Base-by-base conservation (phyloP, 2,888 invertebrate genomes). In the Helobdella robusta region DNA sequence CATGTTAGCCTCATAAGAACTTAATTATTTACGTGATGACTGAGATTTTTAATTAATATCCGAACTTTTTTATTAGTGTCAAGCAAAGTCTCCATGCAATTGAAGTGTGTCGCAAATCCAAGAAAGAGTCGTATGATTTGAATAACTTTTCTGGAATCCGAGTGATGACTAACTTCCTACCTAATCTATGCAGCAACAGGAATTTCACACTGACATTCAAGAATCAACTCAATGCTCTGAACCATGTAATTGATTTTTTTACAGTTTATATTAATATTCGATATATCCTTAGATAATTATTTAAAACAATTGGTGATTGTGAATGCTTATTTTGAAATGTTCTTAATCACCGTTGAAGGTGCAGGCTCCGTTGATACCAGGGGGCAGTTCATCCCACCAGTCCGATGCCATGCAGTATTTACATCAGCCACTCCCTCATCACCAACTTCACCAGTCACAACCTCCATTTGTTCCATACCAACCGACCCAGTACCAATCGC, bases 51-150 rank as follows among this genome's bases (percentile, higher is more conserved):
- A 50, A 20, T 50, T 50, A 11, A 50, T 50, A 8, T 15, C 11
- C n/a, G 6, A 50, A 50, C 25, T 50, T 15, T 15, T 50, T 50
- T 15, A 8, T 18, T 72, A 80, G 79, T 81, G 93, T 94, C 30
- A 94, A 95, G 81, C 91, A 93, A 28, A 91, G 91, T 75, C 91
- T 94, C 23, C 91, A 93, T 79, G 93, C 94, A 89, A 95, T 95
- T 94, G 94, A 95, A 75, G 84, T 84, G 73, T 83, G 87, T 80
- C 79, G 86, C 74, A 81, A 83, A 73, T 83, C 76, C 20, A 74
- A 74, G 63, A 52, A 36, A 25, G 50, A 46, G n/a, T 69, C 72
- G 18, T 73, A 76, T 66, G 77, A 77, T 67, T 68, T 77, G 65
- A 77, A 77, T 68, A 75, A 76, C 68, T 77, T 76, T 69, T 66